Conservation (phyloP, 1,140 invertebrate species). For the Lepidostoma basale region DNA sequence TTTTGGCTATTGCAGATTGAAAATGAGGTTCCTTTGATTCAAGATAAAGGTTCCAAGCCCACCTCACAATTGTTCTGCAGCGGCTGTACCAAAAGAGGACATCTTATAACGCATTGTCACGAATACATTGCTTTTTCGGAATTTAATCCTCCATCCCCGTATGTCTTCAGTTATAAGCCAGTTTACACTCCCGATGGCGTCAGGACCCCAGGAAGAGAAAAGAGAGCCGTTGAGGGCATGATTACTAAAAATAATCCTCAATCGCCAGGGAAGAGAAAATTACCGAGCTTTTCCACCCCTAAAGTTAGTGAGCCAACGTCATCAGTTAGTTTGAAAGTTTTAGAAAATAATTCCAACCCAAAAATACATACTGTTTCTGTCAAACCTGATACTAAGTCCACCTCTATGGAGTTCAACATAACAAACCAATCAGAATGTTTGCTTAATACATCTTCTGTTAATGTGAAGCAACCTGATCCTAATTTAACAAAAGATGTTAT, state of each 20-base stretch:
- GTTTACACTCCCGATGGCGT: conserved; percentile 35
- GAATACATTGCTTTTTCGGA: conserved; percentile 24
- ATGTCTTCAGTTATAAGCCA: conserved; percentile 28
- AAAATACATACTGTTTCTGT: neutral
- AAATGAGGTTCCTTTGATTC: conserved; percentile 37
- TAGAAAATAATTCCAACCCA: neutral
- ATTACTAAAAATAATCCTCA: neutral
- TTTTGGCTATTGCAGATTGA: conserved; percentile 36
- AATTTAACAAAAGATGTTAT: neutral
- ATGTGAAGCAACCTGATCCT: too few species aligned
- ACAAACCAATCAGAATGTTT: too few species aligned
- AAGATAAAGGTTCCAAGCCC: conserved; percentile 29
- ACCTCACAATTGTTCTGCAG: conserved; percentile 31
- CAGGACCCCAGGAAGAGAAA: neutral
- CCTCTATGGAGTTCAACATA: neutral
- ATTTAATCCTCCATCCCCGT: conserved; percentile 21
- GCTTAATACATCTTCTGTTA: too few species aligned
- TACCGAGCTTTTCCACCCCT: neutral
- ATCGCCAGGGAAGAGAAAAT: conserved; percentile 3
- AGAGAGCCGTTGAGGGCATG: neutral
- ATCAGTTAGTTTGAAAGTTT: neutral
- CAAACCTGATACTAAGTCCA: neutral
- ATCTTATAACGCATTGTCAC: conserved; percentile 29
- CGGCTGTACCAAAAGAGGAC: conserved; percentile 36
- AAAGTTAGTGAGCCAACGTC: neutral